Evolutionary conservation across 1,140 invertebrate species (phyloP).

Genomic region (Papilio aristodemus): DNA sequence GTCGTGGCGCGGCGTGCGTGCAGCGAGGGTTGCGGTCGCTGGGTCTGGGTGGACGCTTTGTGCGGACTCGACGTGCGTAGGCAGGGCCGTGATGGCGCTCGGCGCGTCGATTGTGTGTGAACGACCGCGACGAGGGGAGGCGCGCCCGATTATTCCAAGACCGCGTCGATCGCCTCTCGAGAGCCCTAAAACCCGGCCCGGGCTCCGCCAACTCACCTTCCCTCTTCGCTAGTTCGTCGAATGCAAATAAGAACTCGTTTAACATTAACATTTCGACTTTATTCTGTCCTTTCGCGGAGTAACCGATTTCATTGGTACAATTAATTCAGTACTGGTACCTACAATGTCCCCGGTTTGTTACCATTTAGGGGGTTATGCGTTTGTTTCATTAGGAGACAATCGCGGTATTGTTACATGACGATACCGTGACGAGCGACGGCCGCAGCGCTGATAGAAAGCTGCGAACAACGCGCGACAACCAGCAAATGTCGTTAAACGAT

Average conservation of each 20-base stretch:
- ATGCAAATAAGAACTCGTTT: slow-evolving; percentile 62
- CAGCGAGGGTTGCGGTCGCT: slow-evolving; percentile 54
- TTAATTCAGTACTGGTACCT: slow-evolving; percentile 33
- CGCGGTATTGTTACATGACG: slow-evolving; percentile 11
- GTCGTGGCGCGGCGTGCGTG: slow-evolving; percentile 35
- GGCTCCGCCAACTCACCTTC: slow-evolving; percentile 45
- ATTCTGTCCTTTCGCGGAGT: slow-evolving; percentile 38
- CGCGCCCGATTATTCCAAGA: slow-evolving; percentile 71
- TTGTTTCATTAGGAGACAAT: slow-evolving; percentile 9
- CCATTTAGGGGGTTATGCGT: slow-evolving; percentile 10
- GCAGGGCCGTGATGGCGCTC: slow-evolving; percentile 62
- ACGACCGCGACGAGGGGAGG: slow-evolving; percentile 73
- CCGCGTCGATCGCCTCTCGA: slow-evolving; percentile 64
- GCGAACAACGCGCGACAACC: slow-evolving; percentile 33
- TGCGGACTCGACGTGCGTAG: slow-evolving; percentile 68
- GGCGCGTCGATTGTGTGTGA: slow-evolving; percentile 73
- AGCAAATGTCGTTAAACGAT: slow-evolving; percentile 28
- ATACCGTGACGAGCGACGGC: not conserved
- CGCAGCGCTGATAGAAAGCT: slow-evolving; percentile 35
- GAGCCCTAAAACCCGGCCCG: slow-evolving; percentile 65
- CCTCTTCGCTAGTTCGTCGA: slow-evolving; percentile 46
- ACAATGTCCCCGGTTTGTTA: slow-evolving; percentile 13
- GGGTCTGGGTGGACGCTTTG: slow-evolving; percentile 70
- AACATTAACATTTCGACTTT: slow-evolving; percentile 56
- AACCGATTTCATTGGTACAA: slow-evolving; percentile 16